Conservation (phyloP, 2,113 vertebrate genomes). For the Antigone vipio region DNA sequence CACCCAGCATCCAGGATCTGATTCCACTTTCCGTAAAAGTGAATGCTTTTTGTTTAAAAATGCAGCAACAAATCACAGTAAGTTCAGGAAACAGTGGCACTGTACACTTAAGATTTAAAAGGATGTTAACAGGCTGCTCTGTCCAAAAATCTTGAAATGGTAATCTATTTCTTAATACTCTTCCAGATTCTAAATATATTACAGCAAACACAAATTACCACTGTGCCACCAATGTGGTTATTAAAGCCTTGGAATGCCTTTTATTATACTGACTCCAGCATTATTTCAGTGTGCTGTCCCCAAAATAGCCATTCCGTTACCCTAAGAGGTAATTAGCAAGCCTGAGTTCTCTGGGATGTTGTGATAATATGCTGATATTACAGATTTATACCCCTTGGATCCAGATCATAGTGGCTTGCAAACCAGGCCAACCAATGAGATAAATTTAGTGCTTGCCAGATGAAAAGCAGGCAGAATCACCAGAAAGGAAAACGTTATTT, state of each 20-base stretch:
- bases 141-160: constrained; percentile 24
- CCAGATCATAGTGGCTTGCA: neutral
- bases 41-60: constrained; percentile 11
- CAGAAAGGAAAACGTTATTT: neutral
- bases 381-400: constrained; percentile 35
- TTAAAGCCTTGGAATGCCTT: constrained; percentile 12
- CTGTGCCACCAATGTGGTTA: neutral
- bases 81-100: constrained; percentile 31
- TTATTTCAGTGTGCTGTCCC: neutral
- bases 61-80: neutral
- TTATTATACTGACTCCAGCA: constrained; percentile 5
- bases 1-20: neutral
- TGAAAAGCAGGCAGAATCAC: neutral
- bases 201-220: constrained; percentile 7
- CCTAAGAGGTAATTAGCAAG: constrained; percentile 3
- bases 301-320: neutral
- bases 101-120: constrained; percentile 30
- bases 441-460: neutral
- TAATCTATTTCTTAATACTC: neutral
- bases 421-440: neutral
- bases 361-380: constrained; percentile 10
- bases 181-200: constrained; percentile 52
- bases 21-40: constrained; percentile 21
- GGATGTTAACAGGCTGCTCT: constrained; percentile 10
- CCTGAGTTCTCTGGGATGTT: neutral